A percentile compares a stretch with the other conserved stretches of the same genome.
phyloP scores from a whole-genome alignment of 2,113 vertebrate species.

The Trogon surrucura region DNA sequence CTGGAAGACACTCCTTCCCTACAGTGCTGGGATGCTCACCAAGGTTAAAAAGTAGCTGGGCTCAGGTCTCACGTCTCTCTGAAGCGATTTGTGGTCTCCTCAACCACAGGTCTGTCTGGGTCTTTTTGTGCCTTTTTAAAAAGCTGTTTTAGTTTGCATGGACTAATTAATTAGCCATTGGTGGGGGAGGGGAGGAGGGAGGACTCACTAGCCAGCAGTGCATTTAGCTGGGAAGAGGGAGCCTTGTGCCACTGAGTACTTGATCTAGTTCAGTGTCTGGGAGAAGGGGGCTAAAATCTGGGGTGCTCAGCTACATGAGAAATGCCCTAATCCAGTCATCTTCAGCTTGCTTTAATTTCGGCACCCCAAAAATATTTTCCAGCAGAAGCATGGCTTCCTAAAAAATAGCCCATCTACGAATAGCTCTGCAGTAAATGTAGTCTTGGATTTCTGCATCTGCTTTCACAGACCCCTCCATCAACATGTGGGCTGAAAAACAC shows the following conservation, averaged over 20 bases:
- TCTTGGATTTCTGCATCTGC: neutral
- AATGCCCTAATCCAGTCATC: neutral
- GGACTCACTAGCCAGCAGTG: neutral
- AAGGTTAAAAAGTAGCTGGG: neutral
- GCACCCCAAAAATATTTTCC: neutral
- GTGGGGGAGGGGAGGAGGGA: neutral
- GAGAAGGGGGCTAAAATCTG: neutral
- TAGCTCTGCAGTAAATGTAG: neutral
- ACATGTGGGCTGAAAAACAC: neutral
- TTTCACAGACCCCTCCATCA: neutral
- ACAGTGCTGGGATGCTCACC: rapidly evolving
- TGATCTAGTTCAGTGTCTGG: too few relatives aligned
- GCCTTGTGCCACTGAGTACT: neutral
- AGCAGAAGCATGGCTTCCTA: neutral
- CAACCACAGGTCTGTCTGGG: neutral
- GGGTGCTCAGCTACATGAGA: neutral
- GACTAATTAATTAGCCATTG: neutral
- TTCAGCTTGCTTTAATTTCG: neutral
- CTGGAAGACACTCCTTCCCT: neutral
- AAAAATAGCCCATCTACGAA: neutral
- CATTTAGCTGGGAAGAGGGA: neutral
- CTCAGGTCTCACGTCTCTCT: neutral
- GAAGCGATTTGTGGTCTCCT: neutral
- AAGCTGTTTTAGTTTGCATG: neutral
- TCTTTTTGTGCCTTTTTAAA: neutral